Base-by-base conservation (phyloP, 2,113 vertebrate species). In the Cyanoderma ruficeps region DNA sequence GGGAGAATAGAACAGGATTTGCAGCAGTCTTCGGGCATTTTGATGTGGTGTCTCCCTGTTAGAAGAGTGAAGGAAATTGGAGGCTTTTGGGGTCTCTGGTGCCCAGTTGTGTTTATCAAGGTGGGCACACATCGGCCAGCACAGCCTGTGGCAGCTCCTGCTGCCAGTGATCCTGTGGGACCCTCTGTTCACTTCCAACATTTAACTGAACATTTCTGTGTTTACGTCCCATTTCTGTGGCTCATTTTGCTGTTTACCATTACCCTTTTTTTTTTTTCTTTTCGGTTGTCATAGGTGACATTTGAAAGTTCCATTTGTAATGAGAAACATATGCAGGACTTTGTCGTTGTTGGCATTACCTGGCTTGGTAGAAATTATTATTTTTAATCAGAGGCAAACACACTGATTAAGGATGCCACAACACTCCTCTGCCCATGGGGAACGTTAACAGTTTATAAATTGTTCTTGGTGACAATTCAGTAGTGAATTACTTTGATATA, bases 401-500 rank as follows among this genome's bases (percentile, higher is more conserved):
- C 52, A 22, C 87, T 65, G 90, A 64, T 94, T 94, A 65, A 94
- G 82, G 93, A 90, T 94, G 86, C 64, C 92, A 71, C 92, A 95
- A 84, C 72, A 50, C 79, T 96, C 63, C 63, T 87, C 91, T 94
- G 79, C 84, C 80, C 75, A 52, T 84, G 69, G 92, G 94, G 86
- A 97, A 90, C 19, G 2, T 71, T 93, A 95, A 86, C 81, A 94
- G 93, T 94, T 96, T 97, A 94, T 95, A 97, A 97, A 97, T 97
- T 94, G 70, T 98, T 98, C 59, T 75, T 84, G 72, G 74, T 98
- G 96, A 97, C 94, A 97, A 93, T 95, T 96, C 91, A 96, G 96
- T 84, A 95, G 96, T 94, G 96, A 97, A 97, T 97, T 96, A 91
- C 96, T 97, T 97, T 97, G 98, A 97, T 96, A 96, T 96, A 96